phyloP scores from a whole-genome alignment of 1,140 invertebrate species.

The Camponotus floridanus region DNA sequence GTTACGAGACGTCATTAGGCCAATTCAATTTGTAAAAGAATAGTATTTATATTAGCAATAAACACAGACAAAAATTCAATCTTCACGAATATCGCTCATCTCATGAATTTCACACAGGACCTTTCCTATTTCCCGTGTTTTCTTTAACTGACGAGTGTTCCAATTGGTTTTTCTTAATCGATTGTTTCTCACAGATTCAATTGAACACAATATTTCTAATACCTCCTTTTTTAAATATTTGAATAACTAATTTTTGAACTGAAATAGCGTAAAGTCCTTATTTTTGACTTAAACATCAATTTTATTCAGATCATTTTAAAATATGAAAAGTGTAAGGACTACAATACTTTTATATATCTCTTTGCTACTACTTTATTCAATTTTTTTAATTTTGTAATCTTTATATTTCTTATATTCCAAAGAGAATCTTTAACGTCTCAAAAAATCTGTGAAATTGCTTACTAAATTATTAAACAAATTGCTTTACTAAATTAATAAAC shows the following conservation, averaged over 20 bases:
- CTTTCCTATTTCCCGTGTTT: background rate
- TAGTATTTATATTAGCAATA: slow-evolving; percentile 84
- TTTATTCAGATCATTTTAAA: background rate
- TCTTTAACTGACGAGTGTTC: background rate
- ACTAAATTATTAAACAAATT: background rate
- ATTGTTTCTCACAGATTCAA: background rate
- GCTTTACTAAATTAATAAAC: background rate
- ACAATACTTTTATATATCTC: too few relatives aligned
- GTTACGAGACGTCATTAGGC: slow-evolving; percentile 68
- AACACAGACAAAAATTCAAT: slow-evolving; percentile 70
- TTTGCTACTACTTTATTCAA: too few relatives aligned
- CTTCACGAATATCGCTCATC: background rate
- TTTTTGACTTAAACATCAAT: background rate
- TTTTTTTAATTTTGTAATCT: too few relatives aligned
- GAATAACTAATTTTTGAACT: background rate
- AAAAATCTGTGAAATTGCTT: background rate
- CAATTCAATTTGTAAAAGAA: slow-evolving; percentile 80
- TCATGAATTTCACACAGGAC: background rate
- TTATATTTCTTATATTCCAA: too few relatives aligned
- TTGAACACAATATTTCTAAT: background rate
- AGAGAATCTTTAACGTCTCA: too few relatives aligned
- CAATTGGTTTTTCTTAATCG: background rate
- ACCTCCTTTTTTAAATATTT: background rate
- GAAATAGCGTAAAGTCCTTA: background rate
- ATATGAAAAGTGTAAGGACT: background rate